Evolutionary conservation across 2,888 invertebrate species (phyloP).

Genomic region (Heliconius charithonia): DNA sequence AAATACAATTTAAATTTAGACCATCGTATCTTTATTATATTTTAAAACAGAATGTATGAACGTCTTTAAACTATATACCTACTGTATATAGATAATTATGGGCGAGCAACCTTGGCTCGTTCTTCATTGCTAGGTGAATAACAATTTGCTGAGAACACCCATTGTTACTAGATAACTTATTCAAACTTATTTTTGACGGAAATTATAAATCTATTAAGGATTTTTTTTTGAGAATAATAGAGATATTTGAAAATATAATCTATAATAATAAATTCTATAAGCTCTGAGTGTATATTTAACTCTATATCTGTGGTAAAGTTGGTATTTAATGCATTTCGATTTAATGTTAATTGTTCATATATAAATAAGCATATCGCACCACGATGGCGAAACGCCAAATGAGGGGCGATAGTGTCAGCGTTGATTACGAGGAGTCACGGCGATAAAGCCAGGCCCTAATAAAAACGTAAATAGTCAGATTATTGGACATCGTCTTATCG

Average conservation of each 20-base stretch:
- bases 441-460: constrained; percentile 73
- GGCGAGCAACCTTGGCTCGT: constrained; percentile 40
- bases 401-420: constrained; percentile 66
- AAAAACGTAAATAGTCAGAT: constrained; percentile 72
- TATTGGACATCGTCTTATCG: constrained; percentile 77
- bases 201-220: constrained; percentile 3
- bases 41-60: constrained; percentile 17
- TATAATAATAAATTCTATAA: too few species aligned
- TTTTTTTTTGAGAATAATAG: background rate
- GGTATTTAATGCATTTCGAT: background rate
- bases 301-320: constrained; percentile 8
- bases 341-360: constrained; percentile 55
- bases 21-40: background rate
- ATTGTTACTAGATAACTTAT: constrained; percentile 32
- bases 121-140: constrained; percentile 41
- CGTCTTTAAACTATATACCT: constrained; percentile 28
- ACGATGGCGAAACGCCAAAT: constrained; percentile 59
- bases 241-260: background rate
- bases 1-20: background rate
- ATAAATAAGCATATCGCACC: constrained; percentile 54
- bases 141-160: constrained; percentile 37
- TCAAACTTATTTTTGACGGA: constrained; percentile 17
- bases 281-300: background rate
- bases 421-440: constrained; percentile 68
- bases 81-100: constrained; percentile 32